Base-by-base conservation (phyloP, 2,888 invertebrate species). In the Orthonychiurus folsomi region DNA sequence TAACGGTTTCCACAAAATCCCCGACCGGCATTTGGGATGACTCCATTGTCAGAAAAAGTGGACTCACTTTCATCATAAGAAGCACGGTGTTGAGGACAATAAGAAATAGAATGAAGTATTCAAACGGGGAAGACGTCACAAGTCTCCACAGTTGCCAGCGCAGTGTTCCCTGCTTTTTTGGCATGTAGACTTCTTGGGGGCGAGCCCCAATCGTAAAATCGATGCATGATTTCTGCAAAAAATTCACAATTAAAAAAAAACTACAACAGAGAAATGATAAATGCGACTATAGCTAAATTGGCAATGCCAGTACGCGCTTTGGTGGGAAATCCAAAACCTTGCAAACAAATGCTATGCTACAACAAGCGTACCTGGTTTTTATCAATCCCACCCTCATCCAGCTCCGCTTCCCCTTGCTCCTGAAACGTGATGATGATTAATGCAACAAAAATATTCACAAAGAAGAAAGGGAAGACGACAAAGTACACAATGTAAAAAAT, bases 341-440 rank as follows among this genome's bases (percentile, higher is more conserved):
- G n/a, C 24, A 9, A 21, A 54, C 24, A 24, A 25, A 54, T 18
- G 18, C 54, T 54, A 25, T 24, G 2, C 15, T 21, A 18, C 9
- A 3, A 3, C 27, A 12, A 65, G 15, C 59, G 20, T 73, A 81
- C 81, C 77, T 82, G 82, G 74, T 82, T 82, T 75, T 83, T 83
- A 73, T 83, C 82, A 52, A 82, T 74, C 71, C 82, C 54, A 25
- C 54, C 82, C 73, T 83, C 82, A 57, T 79, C 78, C 50, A 83
- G 75, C 70, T 83, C 83, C 62, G 81, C 81, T 73, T 83, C 82
- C 66, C 82, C 82, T 74, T 83, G 82, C 72, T 83, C 82, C 76
- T 82, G 83, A 75, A 82, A 82, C 50, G 82, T 82, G 74, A 83
- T 83, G 75, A 82, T 82, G 74, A 82, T 83, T 75, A 82, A 79